These are phyloP conservation scores for Pandion haliaetus DNA, from an alignment of 2,113 vertebrate genomes.

Conservation along the genomic window DNA sequence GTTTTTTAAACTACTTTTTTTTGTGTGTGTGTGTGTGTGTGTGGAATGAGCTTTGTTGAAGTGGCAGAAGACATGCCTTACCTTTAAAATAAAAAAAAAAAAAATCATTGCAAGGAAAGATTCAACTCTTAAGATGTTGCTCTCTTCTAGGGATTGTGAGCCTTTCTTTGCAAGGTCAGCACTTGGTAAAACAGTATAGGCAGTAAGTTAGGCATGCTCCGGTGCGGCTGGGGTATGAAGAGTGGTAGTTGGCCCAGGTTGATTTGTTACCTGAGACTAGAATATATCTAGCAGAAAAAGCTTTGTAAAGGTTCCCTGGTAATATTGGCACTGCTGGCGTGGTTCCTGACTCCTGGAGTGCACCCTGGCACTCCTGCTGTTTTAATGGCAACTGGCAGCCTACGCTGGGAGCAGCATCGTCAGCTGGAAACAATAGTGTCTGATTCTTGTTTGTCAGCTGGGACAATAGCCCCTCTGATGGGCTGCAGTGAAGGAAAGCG, in stretches of 20 bases:
- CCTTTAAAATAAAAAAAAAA: background rate
- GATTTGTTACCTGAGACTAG: background rate
- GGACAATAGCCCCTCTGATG: slow-evolving; percentile 67
- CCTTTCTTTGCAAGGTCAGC: background rate
- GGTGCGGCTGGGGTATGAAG: background rate
- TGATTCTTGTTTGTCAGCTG: slow-evolving; percentile 70
- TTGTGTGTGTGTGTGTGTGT: background rate
- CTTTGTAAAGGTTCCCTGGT: background rate
- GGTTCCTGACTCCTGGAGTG: slow-evolving; percentile 28
- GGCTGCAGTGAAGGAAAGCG: slow-evolving; percentile 26
- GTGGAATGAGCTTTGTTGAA: background rate
- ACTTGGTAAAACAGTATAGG: background rate
- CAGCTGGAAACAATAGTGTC: slow-evolving; percentile 68
- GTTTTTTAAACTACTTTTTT: background rate
- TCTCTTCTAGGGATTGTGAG: background rate
- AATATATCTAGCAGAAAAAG: background rate
- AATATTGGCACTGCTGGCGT: background rate
- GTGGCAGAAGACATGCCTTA: background rate
- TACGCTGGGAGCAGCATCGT: slow-evolving; percentile 19
- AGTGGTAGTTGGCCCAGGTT: background rate
- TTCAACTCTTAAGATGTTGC: background rate
- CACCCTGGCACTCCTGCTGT: slow-evolving; percentile 36
- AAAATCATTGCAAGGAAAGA: background rate
- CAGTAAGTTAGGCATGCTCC: background rate
- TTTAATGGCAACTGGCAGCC: slow-evolving; percentile 66